A percentile compares a stretch with the other conserved stretches of the same genome.
Conservation (phyloP, 2,888 invertebrate genomes). For the Griposia aprilina region DNA sequence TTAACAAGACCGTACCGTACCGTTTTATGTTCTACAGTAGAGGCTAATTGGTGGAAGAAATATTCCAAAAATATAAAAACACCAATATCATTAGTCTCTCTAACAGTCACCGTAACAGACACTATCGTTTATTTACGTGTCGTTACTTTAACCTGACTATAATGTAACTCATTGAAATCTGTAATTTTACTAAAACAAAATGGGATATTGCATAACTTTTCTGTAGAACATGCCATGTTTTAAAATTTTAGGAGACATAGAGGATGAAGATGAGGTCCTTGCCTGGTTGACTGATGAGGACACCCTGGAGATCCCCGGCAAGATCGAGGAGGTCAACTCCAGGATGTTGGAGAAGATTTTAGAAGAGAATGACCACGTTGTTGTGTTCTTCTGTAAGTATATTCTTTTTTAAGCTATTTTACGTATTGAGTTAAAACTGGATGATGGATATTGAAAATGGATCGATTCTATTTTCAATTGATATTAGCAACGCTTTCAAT, state of each 20-base stretch:
- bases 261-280: constrained; percentile 97
- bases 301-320: constrained; percentile 97
- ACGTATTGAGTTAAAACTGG: not conserved
- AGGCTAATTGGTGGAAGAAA: too few relatives aligned
- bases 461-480: not conserved
- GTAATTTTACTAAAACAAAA: too few relatives aligned
- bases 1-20: too few relatives aligned
- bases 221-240: not conserved
- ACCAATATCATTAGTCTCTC: too few relatives aligned
- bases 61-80: too few relatives aligned
- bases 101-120: too few relatives aligned
- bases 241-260: constrained; percentile 92
- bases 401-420: not conserved
- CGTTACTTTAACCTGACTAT: too few relatives aligned
- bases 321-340: constrained; percentile 97
- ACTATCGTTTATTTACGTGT: too few relatives aligned
- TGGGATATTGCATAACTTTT: too few relatives aligned
- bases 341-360: constrained; percentile 97
- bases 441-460: not conserved
- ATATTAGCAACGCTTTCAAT: not conserved
- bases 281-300: constrained; percentile 98
- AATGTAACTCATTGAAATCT: too few relatives aligned
- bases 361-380: constrained; percentile 96
- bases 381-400: constrained; percentile 97
- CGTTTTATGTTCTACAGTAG: too few relatives aligned